Evolutionary conservation across 2,797 vertebrate species (phyloP), one percentile per base, ranked within the genome.

Genomic region (Trachops cirrhosus): DNA sequence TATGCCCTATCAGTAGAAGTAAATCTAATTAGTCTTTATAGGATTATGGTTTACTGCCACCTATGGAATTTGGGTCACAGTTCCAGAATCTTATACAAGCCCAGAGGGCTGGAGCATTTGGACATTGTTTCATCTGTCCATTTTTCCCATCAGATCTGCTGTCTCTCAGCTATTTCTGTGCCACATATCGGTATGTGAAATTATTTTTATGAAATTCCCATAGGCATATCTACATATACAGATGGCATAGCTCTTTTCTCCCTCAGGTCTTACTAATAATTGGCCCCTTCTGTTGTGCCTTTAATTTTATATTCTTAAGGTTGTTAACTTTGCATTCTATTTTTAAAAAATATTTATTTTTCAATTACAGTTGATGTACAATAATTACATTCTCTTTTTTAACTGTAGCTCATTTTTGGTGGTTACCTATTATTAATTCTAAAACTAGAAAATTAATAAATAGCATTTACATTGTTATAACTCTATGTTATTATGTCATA

Each of bases 381-480:
- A 73, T 73, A 73, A 73, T 73, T 73, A 73, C 24, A 44, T 73
- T 73, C 26, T 73, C 14, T 44, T 44, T 94, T 94, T 89, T 71
- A 77, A 77, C 4, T 37, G 52, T 62, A 80, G 44, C 46, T 77
- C 83, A 32, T 22, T 86, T 46, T 95, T 75, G 83, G 54, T 74
- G 54, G 59, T 73, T 87, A 29, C 22, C 62, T 83, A 52, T 34
- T 39, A 52, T 87, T 90, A 92, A 90, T 84, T 89, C 15, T 91
- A 85, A 96, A 86, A 82, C 67, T 39, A 73, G 46, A 96, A 79
- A 93, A 91, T 21, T 32, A 67, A 82, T 71, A 37, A 68, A 68
- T 24, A 48, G 50, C 12, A 79, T 62, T 57, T 57, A 73, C 24
- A 70, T 62, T 89, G 37, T 41, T 48, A 75, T 74, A 91, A 46